phyloP scores from a whole-genome alignment of 2,113 vertebrate species.

The Microtus ochrogaster region DNA sequence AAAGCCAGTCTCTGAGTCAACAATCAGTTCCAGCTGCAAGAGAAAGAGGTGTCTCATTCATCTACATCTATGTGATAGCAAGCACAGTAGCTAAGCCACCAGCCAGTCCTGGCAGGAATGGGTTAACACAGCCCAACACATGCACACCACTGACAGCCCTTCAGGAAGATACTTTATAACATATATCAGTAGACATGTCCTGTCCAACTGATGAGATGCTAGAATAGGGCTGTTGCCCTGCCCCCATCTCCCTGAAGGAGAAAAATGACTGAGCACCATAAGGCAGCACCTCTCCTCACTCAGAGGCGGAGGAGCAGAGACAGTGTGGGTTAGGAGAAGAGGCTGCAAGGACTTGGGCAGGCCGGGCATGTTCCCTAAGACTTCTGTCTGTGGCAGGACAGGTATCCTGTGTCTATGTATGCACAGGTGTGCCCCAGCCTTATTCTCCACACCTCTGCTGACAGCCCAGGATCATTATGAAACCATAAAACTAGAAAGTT shows the following conservation, averaged over 20 bases:
- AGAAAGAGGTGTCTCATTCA: not conserved
- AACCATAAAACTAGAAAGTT: not conserved
- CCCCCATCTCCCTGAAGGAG: not conserved
- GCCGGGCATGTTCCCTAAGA: not conserved
- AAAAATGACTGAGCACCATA: not conserved
- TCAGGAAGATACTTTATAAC: not conserved
- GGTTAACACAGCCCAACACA: fast-evolving
- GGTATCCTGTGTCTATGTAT: not conserved
- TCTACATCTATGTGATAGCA: not conserved
- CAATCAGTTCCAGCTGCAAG: constrained; percentile 94
- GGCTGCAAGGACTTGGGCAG: fast-evolving
- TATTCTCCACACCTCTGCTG: not conserved
- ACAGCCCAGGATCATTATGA: not conserved
- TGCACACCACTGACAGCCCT: not conserved
- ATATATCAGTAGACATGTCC: not conserved
- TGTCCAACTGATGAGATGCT: not conserved
- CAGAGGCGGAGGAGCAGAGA: too few species aligned
- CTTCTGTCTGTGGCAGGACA: not conserved
- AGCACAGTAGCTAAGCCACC: too few species aligned
- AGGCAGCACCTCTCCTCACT: not conserved
- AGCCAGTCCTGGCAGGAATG: fast-evolving
- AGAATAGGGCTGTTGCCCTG: not conserved
- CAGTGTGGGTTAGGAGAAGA: not conserved
- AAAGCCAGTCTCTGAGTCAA: constrained; percentile 92
- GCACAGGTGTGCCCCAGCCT: fast-evolving